Evolutionary conservation across 2,888 invertebrate species (phyloP).

Genomic region (Parochlus steinenii): DNA sequence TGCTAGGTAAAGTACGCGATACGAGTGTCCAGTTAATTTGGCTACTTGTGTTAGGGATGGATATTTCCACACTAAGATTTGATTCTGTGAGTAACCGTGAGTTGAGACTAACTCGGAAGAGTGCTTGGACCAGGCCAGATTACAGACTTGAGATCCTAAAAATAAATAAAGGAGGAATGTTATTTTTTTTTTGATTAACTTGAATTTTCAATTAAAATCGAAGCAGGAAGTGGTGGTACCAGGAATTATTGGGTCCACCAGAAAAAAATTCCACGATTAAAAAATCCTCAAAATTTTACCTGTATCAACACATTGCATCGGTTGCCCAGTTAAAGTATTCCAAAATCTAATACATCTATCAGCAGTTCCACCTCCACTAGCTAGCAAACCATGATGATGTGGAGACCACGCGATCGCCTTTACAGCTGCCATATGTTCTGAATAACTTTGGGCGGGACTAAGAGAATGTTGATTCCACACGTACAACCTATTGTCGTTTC

Average conservation of each 20-base stretch:
- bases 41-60: constrained; percentile 94
- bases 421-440: constrained; percentile 91
- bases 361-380: constrained; percentile 98
- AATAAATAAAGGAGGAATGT: constrained; percentile 14
- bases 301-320: constrained; percentile 96
- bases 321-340: constrained; percentile 96
- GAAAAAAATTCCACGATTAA: constrained; percentile 5
- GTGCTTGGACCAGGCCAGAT: constrained; percentile 97
- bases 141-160: constrained; percentile 89
- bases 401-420: constrained; percentile 99
- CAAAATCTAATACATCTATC: constrained; percentile 94
- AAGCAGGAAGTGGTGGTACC: too few relatives aligned
- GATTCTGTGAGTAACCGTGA: constrained; percentile 97
- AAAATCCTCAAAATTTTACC: constrained; percentile 28
- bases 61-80: constrained; percentile 98
- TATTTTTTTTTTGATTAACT: too few relatives aligned
- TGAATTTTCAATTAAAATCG: neutral
- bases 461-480: constrained; percentile 65
- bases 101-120: constrained; percentile 95
- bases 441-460: constrained; percentile 86
- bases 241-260: neutral
- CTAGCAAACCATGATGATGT: constrained; percentile 91
- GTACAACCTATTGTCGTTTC: constrained; percentile 59
- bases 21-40: constrained; percentile 91
- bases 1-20: constrained; percentile 87